These are phyloP conservation scores for Ariolimax columbianus DNA, from an alignment of 2,888 invertebrate species.

Conservation along the genomic window DNA sequence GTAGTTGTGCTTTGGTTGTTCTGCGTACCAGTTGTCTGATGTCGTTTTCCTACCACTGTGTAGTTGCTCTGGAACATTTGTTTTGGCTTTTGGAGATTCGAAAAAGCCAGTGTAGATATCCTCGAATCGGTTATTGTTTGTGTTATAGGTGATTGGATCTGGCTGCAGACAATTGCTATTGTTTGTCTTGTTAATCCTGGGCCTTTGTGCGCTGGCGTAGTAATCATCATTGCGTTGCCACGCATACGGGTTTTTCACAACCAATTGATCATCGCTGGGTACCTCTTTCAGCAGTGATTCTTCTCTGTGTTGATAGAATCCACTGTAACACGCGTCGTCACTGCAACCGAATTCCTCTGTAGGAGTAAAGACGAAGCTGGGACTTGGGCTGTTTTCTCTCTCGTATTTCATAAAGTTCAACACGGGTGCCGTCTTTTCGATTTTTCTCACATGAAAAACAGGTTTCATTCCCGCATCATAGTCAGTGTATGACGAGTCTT, in stretches of 20 bases:
- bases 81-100: not conserved
- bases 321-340: constrained; percentile 15
- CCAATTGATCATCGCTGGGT: too few relatives aligned
- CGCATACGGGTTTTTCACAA: too few relatives aligned
- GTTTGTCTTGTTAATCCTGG: constrained; percentile 22
- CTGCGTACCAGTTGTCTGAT: not conserved
- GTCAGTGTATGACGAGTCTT: constrained; percentile 13
- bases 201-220: not conserved
- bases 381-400: not conserved
- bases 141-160: not conserved
- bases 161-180: not conserved
- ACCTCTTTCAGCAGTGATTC: too few relatives aligned
- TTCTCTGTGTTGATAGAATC: not conserved
- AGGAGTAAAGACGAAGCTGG: constrained; percentile 9
- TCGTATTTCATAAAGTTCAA: constrained; percentile 31
- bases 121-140: constrained; percentile 36
- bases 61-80: not conserved
- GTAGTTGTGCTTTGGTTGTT: not conserved
- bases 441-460: not conserved
- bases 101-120: constrained; percentile 33
- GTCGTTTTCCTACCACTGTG: not conserved
- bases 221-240: constrained; percentile 20
- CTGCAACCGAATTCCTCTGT: too few relatives aligned
- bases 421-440: not conserved
- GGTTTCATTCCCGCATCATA: constrained; percentile 3